These are phyloP conservation scores for Platycercus adscitus DNA, from an alignment of 2,113 vertebrate genomes.

Conservation along the genomic window DNA sequence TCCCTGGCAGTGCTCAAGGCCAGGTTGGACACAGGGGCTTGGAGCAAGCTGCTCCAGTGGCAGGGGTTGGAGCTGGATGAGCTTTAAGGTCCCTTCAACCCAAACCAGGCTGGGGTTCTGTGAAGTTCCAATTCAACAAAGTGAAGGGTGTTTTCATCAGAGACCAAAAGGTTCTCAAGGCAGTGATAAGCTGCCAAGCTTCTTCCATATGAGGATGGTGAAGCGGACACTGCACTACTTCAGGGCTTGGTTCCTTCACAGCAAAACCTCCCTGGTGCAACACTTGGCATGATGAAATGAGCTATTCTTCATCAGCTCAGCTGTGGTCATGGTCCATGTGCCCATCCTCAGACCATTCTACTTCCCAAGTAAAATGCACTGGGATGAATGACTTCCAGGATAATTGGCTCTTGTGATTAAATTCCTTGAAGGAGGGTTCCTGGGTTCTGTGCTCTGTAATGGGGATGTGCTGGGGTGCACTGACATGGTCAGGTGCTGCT, in stretches of 20 bases:
- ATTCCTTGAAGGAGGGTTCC: neutral
- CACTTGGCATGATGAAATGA: fast-evolving
- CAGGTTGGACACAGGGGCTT: too few species aligned
- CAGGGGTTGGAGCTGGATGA: neutral
- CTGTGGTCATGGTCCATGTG: fast-evolving
- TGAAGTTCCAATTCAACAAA: neutral
- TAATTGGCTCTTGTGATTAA: neutral
- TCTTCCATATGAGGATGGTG: neutral
- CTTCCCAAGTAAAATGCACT: neutral
- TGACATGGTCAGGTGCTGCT: fast-evolving
- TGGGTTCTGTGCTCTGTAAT: neutral
- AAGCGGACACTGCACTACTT: fast-evolving
- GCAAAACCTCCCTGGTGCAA: neutral
- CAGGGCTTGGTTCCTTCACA: neutral
- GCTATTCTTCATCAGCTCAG: neutral
- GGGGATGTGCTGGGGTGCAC: neutral
- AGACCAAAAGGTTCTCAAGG: neutral
- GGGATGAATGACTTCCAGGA: neutral
- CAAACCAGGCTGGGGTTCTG: neutral
- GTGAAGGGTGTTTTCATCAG: neutral
- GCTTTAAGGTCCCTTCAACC: neutral
- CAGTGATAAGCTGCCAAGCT: neutral
- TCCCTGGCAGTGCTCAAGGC: too few species aligned
- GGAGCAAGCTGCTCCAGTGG: neutral
- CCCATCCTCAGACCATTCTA: neutral